phyloP scores from a whole-genome alignment of 64 coral and sea anemone genomes.

The Montipora capricornis region DNA sequence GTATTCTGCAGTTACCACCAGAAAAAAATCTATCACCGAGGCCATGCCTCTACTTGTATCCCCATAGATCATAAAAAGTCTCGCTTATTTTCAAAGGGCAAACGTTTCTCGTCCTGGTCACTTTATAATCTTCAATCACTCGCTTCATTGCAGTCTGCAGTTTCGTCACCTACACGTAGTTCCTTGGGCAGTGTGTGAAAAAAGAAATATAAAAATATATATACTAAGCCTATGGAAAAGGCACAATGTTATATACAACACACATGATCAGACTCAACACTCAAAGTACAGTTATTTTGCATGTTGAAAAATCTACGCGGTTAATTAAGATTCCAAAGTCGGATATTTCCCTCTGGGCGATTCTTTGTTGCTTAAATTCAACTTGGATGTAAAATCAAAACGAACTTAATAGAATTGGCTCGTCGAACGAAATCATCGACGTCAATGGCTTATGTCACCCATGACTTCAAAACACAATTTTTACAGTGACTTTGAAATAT shows the following conservation, averaged over 20 bases:
- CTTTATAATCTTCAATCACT: neutral
- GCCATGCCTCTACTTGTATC: too few species aligned
- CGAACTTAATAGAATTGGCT: neutral
- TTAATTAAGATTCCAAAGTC: slow-evolving; percentile 20
- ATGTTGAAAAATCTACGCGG: neutral
- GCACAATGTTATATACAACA: neutral
- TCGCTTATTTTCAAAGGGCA: too few species aligned
- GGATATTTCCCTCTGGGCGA: slow-evolving; percentile 16
- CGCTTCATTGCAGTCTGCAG: neutral
- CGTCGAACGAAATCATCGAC: neutral
- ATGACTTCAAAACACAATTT: too few species aligned
- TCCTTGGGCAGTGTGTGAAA: neutral
- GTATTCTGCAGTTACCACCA: too few species aligned
- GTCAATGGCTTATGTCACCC: neutral
- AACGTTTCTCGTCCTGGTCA: neutral
- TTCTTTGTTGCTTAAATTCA: slow-evolving; percentile 29
- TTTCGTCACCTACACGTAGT: neutral
- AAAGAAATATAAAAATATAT: neutral
- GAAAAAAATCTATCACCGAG: too few species aligned
- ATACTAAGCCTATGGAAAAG: neutral
- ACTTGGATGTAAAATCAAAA: neutral
- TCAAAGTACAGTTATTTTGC: neutral
- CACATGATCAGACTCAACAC: neutral
- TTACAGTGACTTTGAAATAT: neutral
- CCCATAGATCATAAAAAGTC: too few species aligned